Conservation (phyloP, 2,888 invertebrate species). For the Mystacides longicornis region DNA sequence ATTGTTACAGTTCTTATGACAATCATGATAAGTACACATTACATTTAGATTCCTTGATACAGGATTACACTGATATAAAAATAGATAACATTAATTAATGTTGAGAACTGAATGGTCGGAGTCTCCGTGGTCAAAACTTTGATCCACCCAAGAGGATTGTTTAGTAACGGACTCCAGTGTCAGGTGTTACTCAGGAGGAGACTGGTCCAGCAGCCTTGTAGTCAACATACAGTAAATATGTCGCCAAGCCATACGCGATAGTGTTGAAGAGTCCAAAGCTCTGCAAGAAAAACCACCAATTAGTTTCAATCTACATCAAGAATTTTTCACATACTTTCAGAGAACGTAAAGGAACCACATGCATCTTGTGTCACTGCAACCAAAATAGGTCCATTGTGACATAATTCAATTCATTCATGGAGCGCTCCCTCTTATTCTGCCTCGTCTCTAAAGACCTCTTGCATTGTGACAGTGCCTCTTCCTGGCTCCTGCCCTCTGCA, state of each 20-base stretch:
- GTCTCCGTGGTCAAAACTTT: constrained; percentile 12
- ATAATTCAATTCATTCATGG: too few species aligned
- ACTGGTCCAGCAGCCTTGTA: constrained; percentile 51
- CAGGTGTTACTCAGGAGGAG: constrained; percentile 28
- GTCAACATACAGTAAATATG: constrained; percentile 68
- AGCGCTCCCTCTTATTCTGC: too few species aligned
- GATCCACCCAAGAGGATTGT: not conserved
- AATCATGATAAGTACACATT: not conserved
- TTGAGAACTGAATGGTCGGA: constrained; percentile 8
- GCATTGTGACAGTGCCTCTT: too few species aligned
- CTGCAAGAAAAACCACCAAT: constrained; percentile 39
- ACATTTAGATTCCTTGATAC: not conserved
- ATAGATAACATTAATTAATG: not conserved
- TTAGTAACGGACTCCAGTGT: constrained; percentile 19
- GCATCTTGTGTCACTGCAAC: too few species aligned
- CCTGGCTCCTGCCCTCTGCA: too few species aligned
- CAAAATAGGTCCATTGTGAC: too few species aligned
- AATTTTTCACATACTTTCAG: too few species aligned
- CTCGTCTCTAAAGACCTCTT: too few species aligned
- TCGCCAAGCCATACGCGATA: constrained; percentile 66
- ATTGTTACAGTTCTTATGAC: too few species aligned
- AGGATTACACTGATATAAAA: not conserved
- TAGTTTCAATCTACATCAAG: not conserved
- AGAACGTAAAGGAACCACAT: too few species aligned
- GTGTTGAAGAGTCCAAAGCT: constrained; percentile 78